A percentile compares a stretch with the other conserved stretches of the same genome.
These are phyloP conservation scores for Amphipoea oculea DNA, from an alignment of 2,888 invertebrate species.

Conservation along the genomic window DNA sequence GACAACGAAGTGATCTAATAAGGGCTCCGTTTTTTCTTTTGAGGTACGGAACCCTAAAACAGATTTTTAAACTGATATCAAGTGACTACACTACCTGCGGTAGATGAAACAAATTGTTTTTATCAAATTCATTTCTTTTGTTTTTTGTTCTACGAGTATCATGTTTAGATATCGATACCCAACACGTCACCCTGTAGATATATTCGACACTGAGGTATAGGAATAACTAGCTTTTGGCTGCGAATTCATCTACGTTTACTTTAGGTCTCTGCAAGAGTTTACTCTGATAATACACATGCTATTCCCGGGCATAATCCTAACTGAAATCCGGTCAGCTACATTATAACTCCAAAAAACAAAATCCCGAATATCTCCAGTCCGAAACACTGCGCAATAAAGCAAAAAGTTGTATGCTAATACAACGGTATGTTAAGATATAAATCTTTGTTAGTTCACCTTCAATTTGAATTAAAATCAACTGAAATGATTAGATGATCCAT, in stretches of 20 bases:
- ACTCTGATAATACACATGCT: neutral
- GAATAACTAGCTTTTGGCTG: neutral
- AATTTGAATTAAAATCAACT: constrained; percentile 38
- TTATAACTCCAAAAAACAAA: too few relatives aligned
- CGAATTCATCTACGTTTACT: neutral
- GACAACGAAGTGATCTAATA: too few relatives aligned
- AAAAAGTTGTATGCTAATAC: constrained; percentile 5
- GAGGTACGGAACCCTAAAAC: too few relatives aligned
- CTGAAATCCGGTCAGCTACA: neutral
- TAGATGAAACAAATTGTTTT: neutral
- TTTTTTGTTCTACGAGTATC: neutral
- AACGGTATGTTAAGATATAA: constrained; percentile 1
- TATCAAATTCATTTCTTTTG: neutral
- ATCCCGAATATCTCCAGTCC: neutral
- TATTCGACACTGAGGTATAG: neutral
- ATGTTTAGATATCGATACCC: neutral
- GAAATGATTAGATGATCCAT: constrained; percentile 41
- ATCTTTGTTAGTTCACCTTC: constrained; percentile 29
- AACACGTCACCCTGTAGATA: too few relatives aligned
- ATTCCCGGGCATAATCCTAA: neutral
- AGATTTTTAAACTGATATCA: too few relatives aligned
- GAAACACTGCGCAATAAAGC: neutral
- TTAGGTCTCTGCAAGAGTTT: neutral
- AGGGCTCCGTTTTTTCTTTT: too few relatives aligned
- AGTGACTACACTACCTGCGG: too few relatives aligned